Evolutionary conservation across 2,888 invertebrate genomes (phyloP), one percentile per base, ranked within the genome.

Genomic region (Taenaris catops): DNA sequence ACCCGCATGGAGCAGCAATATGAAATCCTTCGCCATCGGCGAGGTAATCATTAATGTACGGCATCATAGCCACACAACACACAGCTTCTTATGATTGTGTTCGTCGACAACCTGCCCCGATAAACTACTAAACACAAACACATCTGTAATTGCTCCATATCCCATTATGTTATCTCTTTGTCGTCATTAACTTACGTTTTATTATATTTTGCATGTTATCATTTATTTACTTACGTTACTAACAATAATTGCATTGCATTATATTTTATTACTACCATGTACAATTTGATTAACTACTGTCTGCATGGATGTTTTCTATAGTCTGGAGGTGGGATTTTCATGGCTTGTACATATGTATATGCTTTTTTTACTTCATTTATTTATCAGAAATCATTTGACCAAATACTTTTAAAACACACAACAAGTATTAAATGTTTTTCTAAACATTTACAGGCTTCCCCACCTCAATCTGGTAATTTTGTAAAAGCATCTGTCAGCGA

Each of bases 401-500:
- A n/a, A n/a, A n/a, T n/a, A n/a, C n/a, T n/a, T n/a, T n/a, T n/a
- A n/a, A n/a, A n/a, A n/a, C n/a, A n/a, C n/a, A n/a, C n/a, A n/a
- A n/a, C n/a, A n/a, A n/a, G n/a, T n/a, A n/a, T n/a, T n/a, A n/a
- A n/a, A n/a, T n/a, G n/a, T n/a, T n/a, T n/a, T n/a, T n/a, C n/a
- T 11, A 16, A 38, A 43, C 19, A 34, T 21, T 62, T 71, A 37
- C 74, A 87, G 87, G 84, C 89, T 69, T 89, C 92, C 56, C 91
- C 91, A 58, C 92, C 93, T 60, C 91, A 92, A 60, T 91, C 92
- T 67, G 91, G 90, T 61, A 90, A 90, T 76, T 90, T 91, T 64
- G 91, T 91, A 64, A 95, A 95, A 88, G 92, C 96, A 71, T 93
- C 94, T 43, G 96, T 98, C 64, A 96, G 95, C 74, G 95, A 96